Evolutionary conservation across 2,113 vertebrate genomes (phyloP), one percentile per base, ranked within the genome.

Genomic region (Corythaixoides concolor): DNA sequence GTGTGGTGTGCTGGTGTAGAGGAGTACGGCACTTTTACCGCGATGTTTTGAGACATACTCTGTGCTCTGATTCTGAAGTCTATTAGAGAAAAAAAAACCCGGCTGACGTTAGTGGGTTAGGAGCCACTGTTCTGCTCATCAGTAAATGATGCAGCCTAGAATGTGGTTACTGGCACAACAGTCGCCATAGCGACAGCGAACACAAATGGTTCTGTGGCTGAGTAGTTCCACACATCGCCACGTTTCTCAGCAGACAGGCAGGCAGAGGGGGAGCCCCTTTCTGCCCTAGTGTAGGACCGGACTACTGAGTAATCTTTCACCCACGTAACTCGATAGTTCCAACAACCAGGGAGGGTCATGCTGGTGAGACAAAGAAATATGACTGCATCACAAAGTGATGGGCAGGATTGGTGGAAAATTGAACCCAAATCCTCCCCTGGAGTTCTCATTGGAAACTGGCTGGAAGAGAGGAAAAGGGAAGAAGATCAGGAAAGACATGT

Each of bases 391-490:
- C 77, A 66, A 21, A 72, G 6, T 7, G 23, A n/a, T 26, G 77
- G 91, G 30, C 81, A 98, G 58, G 87, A 98, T 12, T 97, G 97
- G 96, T 96, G 98, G 98, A 97, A 91, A 88, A 91, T 94, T 12
- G 97, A 98, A 85, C 97, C 96, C 78, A 98, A 94, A 63, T 99
- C 98, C 81, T 97, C 97, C 12, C 79, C 95, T 67, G 96, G 96
- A 93, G 98, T 98, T 79, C 97, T 99, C 6, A 26, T 96, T 56
- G 98, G 98, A 47, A 99, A 98, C 97, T 99, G 99, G 98, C 59
- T 93, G 35, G 98, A 99, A 87, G 98, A 99, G 39, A 98, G 97
- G 74, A 95, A 94, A 52, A 97, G 98, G 98, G 98, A 99, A 43
- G 41, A 98, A 94, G 94, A 39, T n/a, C 4, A 39, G 59, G 39